Conservation (phyloP, 2,113 vertebrate species). For the Micronycteris hirsuta region DNA sequence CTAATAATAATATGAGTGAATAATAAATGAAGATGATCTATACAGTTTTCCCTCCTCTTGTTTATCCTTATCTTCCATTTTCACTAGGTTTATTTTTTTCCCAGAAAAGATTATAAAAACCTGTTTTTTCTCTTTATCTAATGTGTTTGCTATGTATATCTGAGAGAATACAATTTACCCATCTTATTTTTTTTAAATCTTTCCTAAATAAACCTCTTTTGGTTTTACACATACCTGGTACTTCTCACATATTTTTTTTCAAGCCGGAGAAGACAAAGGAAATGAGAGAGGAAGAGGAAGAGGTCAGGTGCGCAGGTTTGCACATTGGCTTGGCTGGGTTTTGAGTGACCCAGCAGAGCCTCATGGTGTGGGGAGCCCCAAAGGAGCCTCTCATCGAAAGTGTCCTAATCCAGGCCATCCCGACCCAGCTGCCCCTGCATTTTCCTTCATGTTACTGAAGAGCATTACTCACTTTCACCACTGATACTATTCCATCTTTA, state of each 20-base stretch:
- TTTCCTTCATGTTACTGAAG: background rate
- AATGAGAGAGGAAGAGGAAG: background rate
- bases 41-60: background rate
- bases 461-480: background rate
- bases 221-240: background rate
- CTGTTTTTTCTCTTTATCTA: background rate
- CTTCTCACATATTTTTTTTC: background rate
- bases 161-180: background rate
- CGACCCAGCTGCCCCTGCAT: background rate
- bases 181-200: background rate
- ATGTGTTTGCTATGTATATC: background rate
- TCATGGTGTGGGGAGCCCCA: accelerated
- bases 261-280: background rate
- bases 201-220: background rate
- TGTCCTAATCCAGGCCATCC: background rate
- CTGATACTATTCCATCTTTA: background rate
- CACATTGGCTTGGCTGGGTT: background rate
- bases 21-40: background rate
- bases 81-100: background rate
- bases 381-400: background rate
- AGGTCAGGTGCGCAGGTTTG: background rate
- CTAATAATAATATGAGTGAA: too few species aligned
- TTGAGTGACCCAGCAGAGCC: background rate
- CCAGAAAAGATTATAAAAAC: background rate
- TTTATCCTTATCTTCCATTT: background rate